These are phyloP conservation scores for Acropora yongei DNA, from an alignment of 64 coral and sea anemone species.

Conservation along the genomic window DNA sequence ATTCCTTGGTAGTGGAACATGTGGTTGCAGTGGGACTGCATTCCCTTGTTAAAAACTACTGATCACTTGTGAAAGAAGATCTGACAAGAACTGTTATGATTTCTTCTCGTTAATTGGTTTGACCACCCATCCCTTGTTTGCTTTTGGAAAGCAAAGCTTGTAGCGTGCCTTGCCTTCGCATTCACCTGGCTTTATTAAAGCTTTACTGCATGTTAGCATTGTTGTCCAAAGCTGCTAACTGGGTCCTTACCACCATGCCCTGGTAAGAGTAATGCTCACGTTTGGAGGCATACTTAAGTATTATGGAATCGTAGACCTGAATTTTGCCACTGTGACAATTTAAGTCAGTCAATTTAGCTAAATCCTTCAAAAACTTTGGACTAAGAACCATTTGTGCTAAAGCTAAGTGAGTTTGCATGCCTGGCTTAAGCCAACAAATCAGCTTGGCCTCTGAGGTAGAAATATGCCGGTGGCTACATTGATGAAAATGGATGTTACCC, in stretches of 20 bases:
- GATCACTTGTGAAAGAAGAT: conserved; percentile 18
- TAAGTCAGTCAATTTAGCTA: neutral
- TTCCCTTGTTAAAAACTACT: neutral
- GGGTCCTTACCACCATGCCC: neutral
- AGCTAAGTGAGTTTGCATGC: neutral
- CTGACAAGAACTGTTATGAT: neutral
- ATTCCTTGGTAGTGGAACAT: neutral
- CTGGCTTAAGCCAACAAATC: conserved; percentile 26
- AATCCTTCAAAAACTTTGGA: neutral
- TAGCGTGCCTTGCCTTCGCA: conserved; percentile 26
- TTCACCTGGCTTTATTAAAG: conserved; percentile 13
- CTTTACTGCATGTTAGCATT: conserved; percentile 1
- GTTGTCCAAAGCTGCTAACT: neutral
- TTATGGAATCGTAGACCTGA: neutral
- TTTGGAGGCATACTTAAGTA: neutral
- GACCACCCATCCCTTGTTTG: conserved; percentile 37
- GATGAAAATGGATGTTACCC: too few relatives aligned
- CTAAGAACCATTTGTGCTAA: neutral
- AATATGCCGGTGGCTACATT: too few relatives aligned
- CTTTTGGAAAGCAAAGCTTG: conserved; percentile 39
- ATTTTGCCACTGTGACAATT: neutral
- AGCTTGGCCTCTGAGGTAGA: neutral
- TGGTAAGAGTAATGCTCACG: neutral
- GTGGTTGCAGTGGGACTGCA: neutral
- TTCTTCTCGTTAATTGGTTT: conserved; percentile 24